These are phyloP conservation scores for Thamnaconus septentrionalis DNA, from an alignment of 2,113 vertebrate genomes.

Conservation along the genomic window DNA sequence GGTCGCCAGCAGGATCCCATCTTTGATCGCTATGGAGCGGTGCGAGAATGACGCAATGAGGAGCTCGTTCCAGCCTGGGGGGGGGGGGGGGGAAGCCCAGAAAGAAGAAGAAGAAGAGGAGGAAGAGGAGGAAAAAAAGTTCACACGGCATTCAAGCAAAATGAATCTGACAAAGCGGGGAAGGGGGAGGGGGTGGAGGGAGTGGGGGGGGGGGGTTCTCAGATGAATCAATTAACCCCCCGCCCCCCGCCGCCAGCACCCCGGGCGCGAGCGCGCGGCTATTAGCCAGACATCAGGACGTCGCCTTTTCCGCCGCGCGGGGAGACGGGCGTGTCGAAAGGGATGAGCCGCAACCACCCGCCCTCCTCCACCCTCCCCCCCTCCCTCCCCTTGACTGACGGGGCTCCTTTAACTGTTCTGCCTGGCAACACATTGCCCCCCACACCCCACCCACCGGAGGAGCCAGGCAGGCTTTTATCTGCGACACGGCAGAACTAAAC, in stretches of 20 bases:
- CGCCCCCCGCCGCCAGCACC: slow-evolving; percentile 41
- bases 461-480: slow-evolving; percentile 71
- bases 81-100: no score
- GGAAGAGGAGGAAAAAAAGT: slow-evolving; percentile 39
- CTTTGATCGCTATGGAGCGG: slow-evolving; percentile 94
- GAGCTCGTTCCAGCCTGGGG: slow-evolving; percentile 95
- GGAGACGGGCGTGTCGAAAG: slow-evolving; percentile 69
- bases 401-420: slow-evolving; percentile 79
- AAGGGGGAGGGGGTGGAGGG: no score
- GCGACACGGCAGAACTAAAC: slow-evolving; percentile 79
- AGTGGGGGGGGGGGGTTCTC: slow-evolving; percentile 40
- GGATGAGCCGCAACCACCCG: slow-evolving; percentile 65
- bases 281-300: slow-evolving; percentile 58
- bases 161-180: slow-evolving; percentile 60
- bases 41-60: slow-evolving; percentile 98
- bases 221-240: slow-evolving; percentile 63
- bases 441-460: slow-evolving; percentile 64
- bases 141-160: slow-evolving; percentile 56
- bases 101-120: no score
- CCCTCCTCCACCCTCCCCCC: slow-evolving; percentile 49
- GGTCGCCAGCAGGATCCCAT: slow-evolving; percentile 94
- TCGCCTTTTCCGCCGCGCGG: slow-evolving; percentile 37
- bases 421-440: slow-evolving; percentile 73
- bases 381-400: slow-evolving; percentile 54
- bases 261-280: slow-evolving; percentile 45